Evolutionary conservation across 1,140 invertebrate species (phyloP), one percentile per base, ranked within the genome.

Genomic region (Artemia franciscana): DNA sequence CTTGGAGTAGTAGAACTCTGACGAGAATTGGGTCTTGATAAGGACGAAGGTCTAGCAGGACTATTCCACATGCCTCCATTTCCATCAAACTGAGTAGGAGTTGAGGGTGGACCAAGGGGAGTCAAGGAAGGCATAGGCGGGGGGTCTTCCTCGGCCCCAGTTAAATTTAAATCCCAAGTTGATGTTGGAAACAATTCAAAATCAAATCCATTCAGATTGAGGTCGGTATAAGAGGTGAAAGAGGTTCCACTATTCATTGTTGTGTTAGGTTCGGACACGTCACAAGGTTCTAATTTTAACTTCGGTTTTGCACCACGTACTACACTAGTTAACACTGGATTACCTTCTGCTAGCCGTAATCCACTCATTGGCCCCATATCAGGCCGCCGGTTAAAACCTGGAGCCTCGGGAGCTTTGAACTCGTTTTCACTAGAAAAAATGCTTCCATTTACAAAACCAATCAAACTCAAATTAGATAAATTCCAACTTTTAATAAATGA

Each of bases 171-270:
- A 28, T 78, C 76, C 76, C 77, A 78, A 58, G 77, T 76, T 62
- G 78, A 75, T 64, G 74, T 73, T 21, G 75, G 74, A 68, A 78
- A 78, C 26, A 79, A 69, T 63, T 82, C 80, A 67, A 82, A 77
- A 65, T 79, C 78, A 68, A 77, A 72, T 67, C 71, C 60, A 68
- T 68, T 58, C 69, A 60, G 57, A 68, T 74, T 57, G 67, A 73
- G 39, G 70, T 72, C 64, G 67, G 69, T 62, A 66, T 74, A 27
- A n/a, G n/a, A n/a, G n/a, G n/a, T n/a, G 24, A 18, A 15, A 24
- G 21, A n/a, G 59, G 59, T n/a, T 18, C 39, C 39, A 51, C 39
- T 51, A 26, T 60, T 23, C 15, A 26, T 25, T 18, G n/a, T 60
- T 18, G 24, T 30, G 60, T n/a, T n/a, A 28, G n/a, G 60, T 28